These are phyloP conservation scores for Drosophila villosipedis DNA, from an alignment of 2,888 invertebrate species.

Conservation along the genomic window DNA sequence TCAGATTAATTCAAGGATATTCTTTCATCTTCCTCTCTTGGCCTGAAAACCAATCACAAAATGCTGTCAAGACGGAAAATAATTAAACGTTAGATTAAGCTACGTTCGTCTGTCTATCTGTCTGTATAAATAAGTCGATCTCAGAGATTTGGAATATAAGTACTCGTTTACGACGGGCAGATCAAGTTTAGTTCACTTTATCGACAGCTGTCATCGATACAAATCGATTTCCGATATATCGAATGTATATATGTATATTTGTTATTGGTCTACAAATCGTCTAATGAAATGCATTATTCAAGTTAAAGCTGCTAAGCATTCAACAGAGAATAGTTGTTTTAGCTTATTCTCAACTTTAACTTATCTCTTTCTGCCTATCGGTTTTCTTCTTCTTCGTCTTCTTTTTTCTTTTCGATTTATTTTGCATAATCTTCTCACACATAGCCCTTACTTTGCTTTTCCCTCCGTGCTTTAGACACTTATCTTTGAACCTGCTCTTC, in stretches of 20 bases:
- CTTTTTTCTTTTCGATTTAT: background rate
- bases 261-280: background rate
- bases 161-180: too few relatives aligned
- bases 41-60: background rate
- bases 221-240: background rate
- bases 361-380: background rate
- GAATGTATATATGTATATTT: background rate
- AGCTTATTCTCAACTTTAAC: background rate
- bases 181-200: background rate
- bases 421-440: background rate
- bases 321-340: rapidly evolving
- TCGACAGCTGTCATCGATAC: background rate
- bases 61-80: background rate
- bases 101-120: background rate
- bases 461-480: background rate
- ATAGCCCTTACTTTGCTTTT: too few relatives aligned
- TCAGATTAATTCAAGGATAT: background rate
- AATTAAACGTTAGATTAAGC: background rate
- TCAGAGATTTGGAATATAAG: background rate
- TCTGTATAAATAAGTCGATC: background rate
- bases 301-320: background rate
- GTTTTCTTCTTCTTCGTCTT: background rate
- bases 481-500: background rate
- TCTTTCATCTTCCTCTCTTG: background rate
- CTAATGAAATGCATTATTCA: background rate